Base-by-base conservation (phyloP, 2,113 vertebrate species). In the Bufo bufo region DNA sequence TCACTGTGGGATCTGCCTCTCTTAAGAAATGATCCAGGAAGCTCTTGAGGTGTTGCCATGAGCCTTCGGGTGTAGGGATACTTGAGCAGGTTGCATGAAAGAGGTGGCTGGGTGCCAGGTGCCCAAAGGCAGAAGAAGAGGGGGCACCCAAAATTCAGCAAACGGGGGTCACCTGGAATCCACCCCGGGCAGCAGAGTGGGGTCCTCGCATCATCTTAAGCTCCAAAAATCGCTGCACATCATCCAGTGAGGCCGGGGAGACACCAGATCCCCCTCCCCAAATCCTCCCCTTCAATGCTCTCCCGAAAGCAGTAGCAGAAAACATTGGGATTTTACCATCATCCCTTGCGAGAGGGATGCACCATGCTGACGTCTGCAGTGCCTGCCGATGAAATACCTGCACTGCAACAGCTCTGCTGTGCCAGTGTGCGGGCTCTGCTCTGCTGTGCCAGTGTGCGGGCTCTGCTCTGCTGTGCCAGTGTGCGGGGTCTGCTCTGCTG, bases 1-100 rank as follows among this genome's bases (percentile, higher is more conserved):
- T 96, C 95, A 93, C 95, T 96, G 89, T 93, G 93, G 89, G 96
- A 96, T 92, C 96, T 93, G 43, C 94, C 95, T 88, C 96, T 93
- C 92, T 93, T 94, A 90, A 92, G 79, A 86, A 94, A 90, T 89
- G 95, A 90, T 59, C 93, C 92, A 86, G 91, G 93, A 89, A 87
- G 87, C 89, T 89, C 94, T 89, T 93, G 90, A 71, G 93, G 92
- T 65, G 94, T 92, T 91, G 95, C 95, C 96, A 96, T 96, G 91
- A 75, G 88, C 87, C 56, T 65, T 49, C 81, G 82, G 80, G 56
- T 92, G 93, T 92, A 91, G 10, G 12, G 65, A 49, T 78, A 2
- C 23, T 47, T 43, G 77, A 20, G 50, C 23, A 58, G 86, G 66
- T 71, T 59, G 78, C 86, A 87, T 78, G 52, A 77, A 85, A 85